Evolutionary conservation across 2,888 invertebrate genomes (phyloP), one percentile per base, ranked within the genome.

Genomic region (Stomorhina lunata): DNA sequence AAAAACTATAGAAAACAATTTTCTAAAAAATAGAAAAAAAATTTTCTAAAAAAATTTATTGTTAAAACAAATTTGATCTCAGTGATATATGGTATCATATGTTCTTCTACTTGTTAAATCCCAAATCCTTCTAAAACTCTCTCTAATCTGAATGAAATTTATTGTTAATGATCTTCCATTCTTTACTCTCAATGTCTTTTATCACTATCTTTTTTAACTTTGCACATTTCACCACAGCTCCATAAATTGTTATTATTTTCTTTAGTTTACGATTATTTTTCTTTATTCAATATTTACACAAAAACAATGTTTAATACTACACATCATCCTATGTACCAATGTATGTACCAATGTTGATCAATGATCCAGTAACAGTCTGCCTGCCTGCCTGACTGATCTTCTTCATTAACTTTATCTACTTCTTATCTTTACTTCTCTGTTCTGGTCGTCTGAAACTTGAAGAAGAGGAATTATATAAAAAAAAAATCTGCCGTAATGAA

Each of bases 141-240:
- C 9, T 59, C 57, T 57, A 3, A 4, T 48, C 2, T 0, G 2
- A 22, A n/a, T n/a, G n/a, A 48, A 22, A 12, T 3, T 22, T 15
- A 50, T 22, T 77, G 40, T 34, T 40, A 15, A 40, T 48, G 81
- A 77, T 72, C 72, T 43, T 69, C 57, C 48, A 27, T 65, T 40
- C n/a, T 37, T 45, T 50, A 29, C 20, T 61, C 2, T 59, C n/a
- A 55, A n/a, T 43, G 17, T 40, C 48, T 9, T 10, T 20, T 61
- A 9, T 22, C 9, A 32, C 22, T 53, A 25, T 15, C n/a, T 43
- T 7, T 57, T 50, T 65, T 73, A 37, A 22, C 72, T 83, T 84
- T 84, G 84, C 84, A 81, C 84, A 27, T 84, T 68, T 76, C 84
- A 84, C 84, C 83, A 84, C 78, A 65, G 50, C 22, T 63, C 45